These are phyloP conservation scores for Myanophis thanlyinensis DNA, from an alignment of 2,113 vertebrate species.

Conservation along the genomic window DNA sequence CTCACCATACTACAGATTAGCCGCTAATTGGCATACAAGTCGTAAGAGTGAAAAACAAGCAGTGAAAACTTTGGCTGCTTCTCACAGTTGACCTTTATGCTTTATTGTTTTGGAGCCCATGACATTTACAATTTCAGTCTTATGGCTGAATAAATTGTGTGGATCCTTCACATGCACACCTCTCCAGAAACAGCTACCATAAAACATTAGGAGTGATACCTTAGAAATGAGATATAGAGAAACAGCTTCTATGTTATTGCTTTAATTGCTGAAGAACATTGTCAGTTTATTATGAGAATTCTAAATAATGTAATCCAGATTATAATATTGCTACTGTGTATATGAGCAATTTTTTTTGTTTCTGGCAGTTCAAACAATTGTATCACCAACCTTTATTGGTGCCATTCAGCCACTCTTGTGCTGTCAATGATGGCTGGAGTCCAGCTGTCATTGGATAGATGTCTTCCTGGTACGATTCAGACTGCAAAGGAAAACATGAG, in stretches of 20 bases:
- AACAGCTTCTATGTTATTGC: neutral
- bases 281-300: neutral
- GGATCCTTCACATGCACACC: neutral
- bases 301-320: neutral
- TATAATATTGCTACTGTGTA: neutral
- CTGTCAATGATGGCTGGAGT: constrained; percentile 80
- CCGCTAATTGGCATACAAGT: neutral
- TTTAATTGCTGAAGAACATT: neutral
- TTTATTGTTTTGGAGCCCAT: neutral
- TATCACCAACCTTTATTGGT: constrained; percentile 83
- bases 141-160: neutral
- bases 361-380: neutral
- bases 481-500: constrained; percentile 70
- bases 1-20: neutral
- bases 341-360: constrained; percentile 21
- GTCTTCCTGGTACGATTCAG: constrained; percentile 94
- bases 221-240: neutral
- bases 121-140: neutral
- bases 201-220: neutral
- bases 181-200: neutral
- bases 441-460: constrained; percentile 92
- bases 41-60: neutral
- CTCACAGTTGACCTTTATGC: neutral
- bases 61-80: neutral
- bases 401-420: constrained; percentile 87